Evolutionary conservation across 1,140 invertebrate species (phyloP), one percentile per base, ranked within the genome.

Genomic region (Drosophila kohkoa): DNA sequence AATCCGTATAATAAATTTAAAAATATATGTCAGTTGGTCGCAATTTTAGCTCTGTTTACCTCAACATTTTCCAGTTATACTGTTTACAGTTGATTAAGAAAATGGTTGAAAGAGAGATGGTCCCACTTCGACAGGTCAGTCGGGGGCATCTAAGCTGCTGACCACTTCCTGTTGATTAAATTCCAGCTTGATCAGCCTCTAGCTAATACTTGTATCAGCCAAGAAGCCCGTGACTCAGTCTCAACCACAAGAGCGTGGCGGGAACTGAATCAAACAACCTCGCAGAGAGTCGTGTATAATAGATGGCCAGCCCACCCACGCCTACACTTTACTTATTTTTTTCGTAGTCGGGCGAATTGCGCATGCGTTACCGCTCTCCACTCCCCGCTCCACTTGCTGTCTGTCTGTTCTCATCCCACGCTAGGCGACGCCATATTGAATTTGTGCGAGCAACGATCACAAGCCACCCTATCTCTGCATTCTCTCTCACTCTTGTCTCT

Each of bases 81-180:
- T 25, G 20, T 25, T 25, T 25, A 25, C 3, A 0, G 20, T 25
- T 25, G 20, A 25, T 25, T 38, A 2, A 38, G 35, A 38, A 38
- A 38, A 10, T 38, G 7, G 8, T 38, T 38, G 2, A 38, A 38
- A 38, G 8, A 10, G 35, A 38, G 35, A 10, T 38, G 35, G 35
- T 38, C 10, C 7, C 30, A 38, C 10, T 11, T 38, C 10, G 8
- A 38, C 2, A 10, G 8, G 35, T 38, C 8, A 10, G 35, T 3
- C 35, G 35, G 35, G 35, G 35, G 35, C 6, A 10, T 43, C 81
- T 63, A 57, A 69, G 64, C 54, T 51, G 28, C 65, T 51, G 58
- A 68, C 74, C 79, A 83, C 57, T 83, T 83, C 81, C 81, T 80
- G 81, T 83, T 83, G 69, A 69, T 69, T 77, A 65, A 59, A 78